These are phyloP conservation scores for Hymenopus coronatus DNA, from an alignment of 2,888 invertebrate genomes.

Conservation along the genomic window DNA sequence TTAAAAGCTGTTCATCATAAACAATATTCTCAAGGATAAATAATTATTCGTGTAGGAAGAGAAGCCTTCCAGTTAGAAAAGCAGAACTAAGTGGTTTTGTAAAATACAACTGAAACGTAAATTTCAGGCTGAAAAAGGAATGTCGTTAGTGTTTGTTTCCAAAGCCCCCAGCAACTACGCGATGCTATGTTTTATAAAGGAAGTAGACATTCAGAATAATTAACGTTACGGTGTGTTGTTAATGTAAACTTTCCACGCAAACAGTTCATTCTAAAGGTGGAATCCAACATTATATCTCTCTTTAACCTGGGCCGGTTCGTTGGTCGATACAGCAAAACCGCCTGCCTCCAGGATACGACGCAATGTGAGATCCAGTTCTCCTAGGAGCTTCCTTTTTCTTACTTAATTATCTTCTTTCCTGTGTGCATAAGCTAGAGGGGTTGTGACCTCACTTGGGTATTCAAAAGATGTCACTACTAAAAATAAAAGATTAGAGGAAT, in stretches of 20 bases:
- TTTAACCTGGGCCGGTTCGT: not conserved
- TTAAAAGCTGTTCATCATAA: too few relatives aligned
- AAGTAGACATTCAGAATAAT: not conserved
- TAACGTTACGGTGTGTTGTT: not conserved
- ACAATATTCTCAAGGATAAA: too few relatives aligned
- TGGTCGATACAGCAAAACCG: not conserved
- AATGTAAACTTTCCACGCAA: not conserved
- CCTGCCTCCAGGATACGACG: not conserved
- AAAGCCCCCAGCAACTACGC: not conserved
- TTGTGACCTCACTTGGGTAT: not conserved
- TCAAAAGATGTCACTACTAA: not conserved
- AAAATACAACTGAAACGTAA: not conserved
- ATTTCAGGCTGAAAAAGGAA: not conserved
- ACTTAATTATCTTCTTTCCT: not conserved
- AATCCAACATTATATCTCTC: not conserved
- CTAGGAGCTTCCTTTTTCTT: not conserved
- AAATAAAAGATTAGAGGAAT: too few relatives aligned
- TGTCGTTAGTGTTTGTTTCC: not conserved
- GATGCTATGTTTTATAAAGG: not conserved
- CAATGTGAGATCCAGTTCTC: not conserved
- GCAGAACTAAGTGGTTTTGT: too few relatives aligned
- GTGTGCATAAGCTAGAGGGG: not conserved
- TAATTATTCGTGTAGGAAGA: too few relatives aligned
- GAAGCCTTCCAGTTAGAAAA: too few relatives aligned
- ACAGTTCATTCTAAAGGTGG: not conserved